Base-by-base conservation (phyloP, 92 coral and sea anemone genomes). In the Nematostella vectensis region DNA sequence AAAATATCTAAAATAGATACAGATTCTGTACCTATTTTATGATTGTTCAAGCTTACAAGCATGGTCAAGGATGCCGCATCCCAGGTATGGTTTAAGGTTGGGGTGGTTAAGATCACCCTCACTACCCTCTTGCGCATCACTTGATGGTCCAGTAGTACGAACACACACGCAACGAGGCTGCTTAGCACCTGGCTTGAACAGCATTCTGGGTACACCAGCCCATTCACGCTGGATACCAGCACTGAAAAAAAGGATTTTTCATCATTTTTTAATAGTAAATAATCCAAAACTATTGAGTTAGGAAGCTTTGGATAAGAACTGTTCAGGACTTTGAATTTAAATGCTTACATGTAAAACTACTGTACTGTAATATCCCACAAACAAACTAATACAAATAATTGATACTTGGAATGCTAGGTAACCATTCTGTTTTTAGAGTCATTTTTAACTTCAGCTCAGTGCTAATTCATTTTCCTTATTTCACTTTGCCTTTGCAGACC, bases 191-290 rank as follows among this genome's bases (percentile, higher is more conserved):
- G 91, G 91, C 56, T 83, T 83, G 60, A 77, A 83, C 53, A 59
- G 33, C 58, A 24, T 70, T 51, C 91, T 57, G 49, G 91, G 91
- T 27, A 83, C 91, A 55, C 91, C 91, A 20, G 26, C 84, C 91
- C 91, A 83, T 27, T 64, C 70, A 12, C 91, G 65, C 4, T 55
- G 64, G 36, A 83, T 83, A 1, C 91, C 91, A 51, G 81, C 91
- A 72, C 91, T 83, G 45, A 9, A 58, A 11, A 42, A 23, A 0
- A 25, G n/a, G n/a, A n/a, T n/a, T n/a, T n/a, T n/a, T n/a, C n/a
- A n/a, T n/a, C n/a, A n/a, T n/a, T n/a, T n/a, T n/a, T n/a, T n/a
- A n/a, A n/a, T n/a, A n/a, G n/a, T n/a, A 54, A 29, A 37, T 24
- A 48, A 24, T 22, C 28, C 29, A 28, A 45, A 25, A 15, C 40